Conservation (phyloP, 1,140 invertebrate species). For the Bombus superbus region DNA sequence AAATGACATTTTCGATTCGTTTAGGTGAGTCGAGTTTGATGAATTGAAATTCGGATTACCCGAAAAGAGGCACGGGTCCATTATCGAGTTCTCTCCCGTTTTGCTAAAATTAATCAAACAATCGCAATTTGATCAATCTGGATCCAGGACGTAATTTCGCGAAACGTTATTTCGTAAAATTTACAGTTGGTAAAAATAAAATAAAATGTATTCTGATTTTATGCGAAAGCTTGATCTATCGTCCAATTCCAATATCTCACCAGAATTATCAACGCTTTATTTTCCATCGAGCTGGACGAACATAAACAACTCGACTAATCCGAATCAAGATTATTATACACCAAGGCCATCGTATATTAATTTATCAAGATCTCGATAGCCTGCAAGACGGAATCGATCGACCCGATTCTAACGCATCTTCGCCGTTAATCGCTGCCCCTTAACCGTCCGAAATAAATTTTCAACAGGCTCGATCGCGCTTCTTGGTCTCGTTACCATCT, state of each 20-base stretch:
- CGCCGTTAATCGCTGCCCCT: not conserved
- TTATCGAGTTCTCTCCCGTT: too few species aligned
- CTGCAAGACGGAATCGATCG: not conserved
- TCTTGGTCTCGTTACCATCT: slow-evolving; percentile 36
- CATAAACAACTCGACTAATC: not conserved
- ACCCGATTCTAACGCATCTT: not conserved
- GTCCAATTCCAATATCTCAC: too few species aligned
- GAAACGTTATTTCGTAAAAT: too few species aligned
- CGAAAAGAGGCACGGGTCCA: too few species aligned
- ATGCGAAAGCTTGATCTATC: too few species aligned
- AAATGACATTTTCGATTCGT: not conserved
- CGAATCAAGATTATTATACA: not conserved
- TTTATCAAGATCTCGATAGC: not conserved
- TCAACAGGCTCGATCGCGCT: slow-evolving; percentile 30
- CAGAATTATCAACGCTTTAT: not conserved
- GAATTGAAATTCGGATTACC: too few species aligned
- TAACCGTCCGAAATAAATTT: slow-evolving; percentile 11
- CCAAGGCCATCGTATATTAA: not conserved
- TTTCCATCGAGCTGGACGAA: not conserved
- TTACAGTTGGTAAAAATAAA: too few species aligned
- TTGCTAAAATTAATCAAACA: too few species aligned
- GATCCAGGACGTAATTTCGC: too few species aligned
- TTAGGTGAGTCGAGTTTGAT: too few species aligned
- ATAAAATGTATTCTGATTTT: too few species aligned
- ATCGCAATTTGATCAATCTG: too few species aligned